Base-by-base conservation (phyloP, 2,888 invertebrate genomes). In the Osedax fenrisi region DNA sequence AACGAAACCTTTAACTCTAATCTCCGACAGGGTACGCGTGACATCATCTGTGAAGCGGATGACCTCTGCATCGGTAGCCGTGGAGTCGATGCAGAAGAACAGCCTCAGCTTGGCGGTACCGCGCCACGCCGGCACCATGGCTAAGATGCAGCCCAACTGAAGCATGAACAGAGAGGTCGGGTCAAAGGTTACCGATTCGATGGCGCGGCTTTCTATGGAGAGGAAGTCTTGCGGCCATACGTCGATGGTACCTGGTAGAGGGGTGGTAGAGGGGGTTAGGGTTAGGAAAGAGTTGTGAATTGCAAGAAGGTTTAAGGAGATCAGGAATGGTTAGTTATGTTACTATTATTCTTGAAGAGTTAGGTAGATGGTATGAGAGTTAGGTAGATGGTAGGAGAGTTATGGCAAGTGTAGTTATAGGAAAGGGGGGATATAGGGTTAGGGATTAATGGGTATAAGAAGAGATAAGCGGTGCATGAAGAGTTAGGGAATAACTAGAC, bases 171-270 rank as follows among this genome's bases (percentile, higher is more conserved):
- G 87, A 13, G 85, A 93, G 90, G 92, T 92, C 78, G 91, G 92
- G 78, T 94, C 92, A 86, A 94, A 94, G 77, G 85, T 73, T 17
- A 17, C 41, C 17, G 5, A 5, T 17, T 41, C 41, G 41, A 41
- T 10, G 41, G 5, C 41, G 41, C 41, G 5, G 41, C 41, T 5
- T 5, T 17, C 41, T 41, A 5, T 17, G 41, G 17, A 41, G 89
- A 95, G 89, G 78, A 94, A 89, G 83, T 97, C 95, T 1, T 95
- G 90, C 0, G 97, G 92, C 97, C 97, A 98, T 2, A 98, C 94
- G 86, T 98, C 98, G 75, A 98, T 93, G 85, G 90, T 92, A 76
- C 75, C 76, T 5, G 41, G 41, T 10, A 41, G 41, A 71, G 23
- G 3, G 25, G 13, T 2, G 26, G 17, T 23, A 23, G 56, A 13